A percentile compares a stretch with the other conserved stretches of the same genome.
These are phyloP conservation scores for Poecilus cupreus DNA, from an alignment of 2,888 invertebrate species.

Conservation along the genomic window DNA sequence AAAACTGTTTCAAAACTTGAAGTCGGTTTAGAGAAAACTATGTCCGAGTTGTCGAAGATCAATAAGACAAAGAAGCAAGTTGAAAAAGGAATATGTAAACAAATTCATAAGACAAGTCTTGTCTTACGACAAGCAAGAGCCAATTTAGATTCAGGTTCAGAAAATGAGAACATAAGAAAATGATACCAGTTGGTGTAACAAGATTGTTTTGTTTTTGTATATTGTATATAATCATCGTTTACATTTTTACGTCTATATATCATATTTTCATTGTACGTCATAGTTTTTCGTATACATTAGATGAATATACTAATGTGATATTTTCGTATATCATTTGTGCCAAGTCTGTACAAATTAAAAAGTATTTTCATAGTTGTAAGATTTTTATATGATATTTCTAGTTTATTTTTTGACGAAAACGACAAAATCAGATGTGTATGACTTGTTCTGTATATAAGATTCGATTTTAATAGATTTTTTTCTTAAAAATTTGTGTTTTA, in stretches of 20 bases:
- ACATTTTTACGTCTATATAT: constrained; percentile 46
- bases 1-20: constrained; percentile 82
- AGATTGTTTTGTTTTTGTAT: not conserved
- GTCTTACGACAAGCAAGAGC: constrained; percentile 85
- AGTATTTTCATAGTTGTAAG: constrained; percentile 56
- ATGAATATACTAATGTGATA: constrained; percentile 65
- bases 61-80: constrained; percentile 88
- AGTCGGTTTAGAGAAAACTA: constrained; percentile 85
- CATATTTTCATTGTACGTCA: constrained; percentile 56
- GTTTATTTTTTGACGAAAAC: constrained; percentile 64
- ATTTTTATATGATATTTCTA: constrained; percentile 53
- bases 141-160: constrained; percentile 78
- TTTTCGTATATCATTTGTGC: constrained; percentile 64
- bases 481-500: constrained; percentile 25
- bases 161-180: constrained; percentile 66
- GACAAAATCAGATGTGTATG: constrained; percentile 64
- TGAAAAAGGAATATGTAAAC: constrained; percentile 88
- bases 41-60: constrained; percentile 83
- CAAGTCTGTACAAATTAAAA: constrained; percentile 65
- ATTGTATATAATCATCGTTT: constrained; percentile 46
- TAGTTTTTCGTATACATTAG: constrained; percentile 50
- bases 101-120: constrained; percentile 86
- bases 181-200: not conserved
- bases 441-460: constrained; percentile 66
- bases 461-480: constrained; percentile 49